Base-by-base conservation (phyloP, 2,113 vertebrate species). In the Microtus pennsylvanicus region DNA sequence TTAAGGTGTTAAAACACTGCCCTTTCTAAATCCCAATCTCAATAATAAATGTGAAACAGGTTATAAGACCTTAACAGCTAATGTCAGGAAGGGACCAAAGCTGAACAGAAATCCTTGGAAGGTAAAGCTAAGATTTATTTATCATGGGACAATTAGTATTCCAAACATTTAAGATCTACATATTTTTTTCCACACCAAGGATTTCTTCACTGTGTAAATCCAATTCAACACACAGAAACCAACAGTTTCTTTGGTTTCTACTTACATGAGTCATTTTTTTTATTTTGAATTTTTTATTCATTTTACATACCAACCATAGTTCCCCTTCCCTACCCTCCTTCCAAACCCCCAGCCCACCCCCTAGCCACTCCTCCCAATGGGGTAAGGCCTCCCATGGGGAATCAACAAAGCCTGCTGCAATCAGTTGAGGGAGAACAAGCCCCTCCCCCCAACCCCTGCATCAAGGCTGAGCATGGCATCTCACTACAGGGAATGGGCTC, bases 91-190 rank as follows among this genome's bases (percentile, higher is more conserved):
- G 26, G 61, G 3, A 80, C 5, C 45, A 87, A 91, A 86, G 28
- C 33, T 85, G 22, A 63, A 19, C 30, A 93, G 45, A 96, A 95
- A 95, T 61, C 14, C 10, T 74, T 69, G 94, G 38, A 87, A 87
- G 7, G 35, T 80, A 87, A 87, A 81, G 2, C 7, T 91, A 42
- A 45, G 14, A 63, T 87, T 87, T 94, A 42, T 63, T 75, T 87
- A 58, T 45, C 28, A 77, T 89, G 24, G 7, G 61, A 93, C 45
- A 88, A 90, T 42, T 69, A 24, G 22, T 92, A 72, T 92, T 52
- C 55, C 38, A 72, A 81, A 81, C 65, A 58, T 35, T 80, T 63
- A 91, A 74, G 22, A 94, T 47, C 8, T 69, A 90, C 50, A 24
- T 85, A 85, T 86, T 67, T 22, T 58, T 88, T 88, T 83, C 55